Evolutionary conservation across 2,888 invertebrate genomes (phyloP), one percentile per base, ranked within the genome.

Genomic region (Pheosia tremula): DNA sequence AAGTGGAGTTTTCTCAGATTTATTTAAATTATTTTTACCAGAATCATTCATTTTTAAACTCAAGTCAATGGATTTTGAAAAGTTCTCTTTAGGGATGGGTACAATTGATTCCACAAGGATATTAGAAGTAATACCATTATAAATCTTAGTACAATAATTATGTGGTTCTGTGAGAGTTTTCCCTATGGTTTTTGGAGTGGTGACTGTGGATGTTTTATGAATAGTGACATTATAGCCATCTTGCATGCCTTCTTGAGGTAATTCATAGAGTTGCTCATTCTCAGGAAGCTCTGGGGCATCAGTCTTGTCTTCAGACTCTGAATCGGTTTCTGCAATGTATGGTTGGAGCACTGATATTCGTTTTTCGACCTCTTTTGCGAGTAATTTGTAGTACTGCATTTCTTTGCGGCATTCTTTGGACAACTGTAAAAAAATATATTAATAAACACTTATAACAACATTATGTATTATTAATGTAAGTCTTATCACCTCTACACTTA

Each of bases 331-430:
- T 38, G 67, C 56, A 2, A 90, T 73, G 64, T 90, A 88, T 0
- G 93, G 87, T 69, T 89, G 86, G 2, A 94, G 86, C 60, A 91
- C 85, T 6, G 82, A 74, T 64, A 96, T 89, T 58, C 94, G 91
- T 75, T 94, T 93, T 81, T 97, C 96, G 5, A 95, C 90, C 78
- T 95, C 94, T 63, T 95, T 87, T 0, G 97, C 97, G 63, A 96
- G 87, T 56, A 95, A 88, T 81, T 95, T 96, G 82, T 96, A 96
- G 71, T 94, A 94, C 74, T 94, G 94, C 94, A 97, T 95, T 87
- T 97, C 96, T 77, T 93, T 90, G 39, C 95, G 91, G 68, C 94
- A 93, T 83, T 95, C 94, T 69, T 94, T 93, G 10, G 96, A 96
- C 82, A 97, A 93, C 97, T 97, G 85, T 59, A 94, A 91, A 67